A percentile compares a stretch with the other conserved stretches of the same genome.
Evolutionary conservation across 2,797 vertebrate species (phyloP).

Genomic region (Capromys pilorides): DNA sequence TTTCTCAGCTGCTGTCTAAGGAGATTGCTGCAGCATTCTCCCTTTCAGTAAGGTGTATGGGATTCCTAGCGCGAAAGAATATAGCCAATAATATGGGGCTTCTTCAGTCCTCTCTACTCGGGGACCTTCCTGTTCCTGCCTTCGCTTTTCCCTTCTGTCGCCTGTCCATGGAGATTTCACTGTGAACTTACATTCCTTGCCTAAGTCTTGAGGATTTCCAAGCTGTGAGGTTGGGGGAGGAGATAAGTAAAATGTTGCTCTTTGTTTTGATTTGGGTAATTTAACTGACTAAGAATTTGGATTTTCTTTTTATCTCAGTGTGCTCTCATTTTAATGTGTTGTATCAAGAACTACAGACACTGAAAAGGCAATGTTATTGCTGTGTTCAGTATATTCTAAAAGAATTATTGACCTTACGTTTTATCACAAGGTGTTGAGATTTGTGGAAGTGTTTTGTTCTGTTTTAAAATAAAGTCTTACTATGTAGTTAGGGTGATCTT

Average conservation of each 20-base stretch:
- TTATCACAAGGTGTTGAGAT: conserved; percentile 33
- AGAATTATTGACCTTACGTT: conserved; percentile 24
- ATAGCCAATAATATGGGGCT: conserved; percentile 39
- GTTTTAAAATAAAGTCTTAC: not conserved
- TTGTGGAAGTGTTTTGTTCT: conserved; percentile 51
- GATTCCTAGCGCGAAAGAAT: conserved; percentile 62
- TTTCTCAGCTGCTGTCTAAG: conserved; percentile 44
- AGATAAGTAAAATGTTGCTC: conserved; percentile 9
- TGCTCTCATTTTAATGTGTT: conserved; percentile 49
- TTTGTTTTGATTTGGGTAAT: conserved; percentile 60
- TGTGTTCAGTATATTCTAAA: conserved; percentile 51
- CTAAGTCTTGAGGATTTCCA: conserved; percentile 66
- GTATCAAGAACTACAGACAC: conserved; percentile 54
- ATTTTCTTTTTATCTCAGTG: conserved; percentile 45
- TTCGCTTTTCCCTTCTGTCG: conserved; percentile 52
- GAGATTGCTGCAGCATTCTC: conserved; percentile 32
- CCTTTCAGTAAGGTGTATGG: conserved; percentile 37
- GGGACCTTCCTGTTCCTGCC: conserved; percentile 58
- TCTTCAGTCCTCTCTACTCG: conserved; percentile 48
- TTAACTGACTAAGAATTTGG: conserved; percentile 50
- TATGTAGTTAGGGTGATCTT: not conserved
- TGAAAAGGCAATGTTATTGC: conserved; percentile 23
- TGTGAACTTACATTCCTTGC: conserved; percentile 67
- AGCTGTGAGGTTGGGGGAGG: not conserved
- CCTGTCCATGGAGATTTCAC: conserved; percentile 34